Base-by-base conservation (phyloP, 2,113 vertebrate species). In the Chaetodon trifascialis region DNA sequence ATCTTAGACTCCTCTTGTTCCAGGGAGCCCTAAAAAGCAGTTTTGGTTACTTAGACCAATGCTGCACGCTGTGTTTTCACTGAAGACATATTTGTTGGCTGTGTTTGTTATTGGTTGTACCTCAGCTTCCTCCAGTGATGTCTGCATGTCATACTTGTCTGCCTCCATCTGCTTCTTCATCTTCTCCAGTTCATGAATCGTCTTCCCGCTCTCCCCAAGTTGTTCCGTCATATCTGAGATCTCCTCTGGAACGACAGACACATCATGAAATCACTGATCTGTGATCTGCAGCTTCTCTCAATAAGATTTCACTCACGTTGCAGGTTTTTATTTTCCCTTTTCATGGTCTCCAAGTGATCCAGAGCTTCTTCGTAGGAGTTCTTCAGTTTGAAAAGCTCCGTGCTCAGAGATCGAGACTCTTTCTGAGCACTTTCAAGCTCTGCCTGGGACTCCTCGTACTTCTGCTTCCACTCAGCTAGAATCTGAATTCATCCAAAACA, bases 121-220 rank as follows among this genome's bases (percentile, higher is more conserved):
- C 95, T 97, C 58, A 93, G 84, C 86, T 96, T 94, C 93, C 19
- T 94, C 93, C 84, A 94, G 81, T 0, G 90, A 81, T 0, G 81
- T 83, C 49, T 94, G 92, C 68, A 90, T 86, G 55, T 94, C 91
- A 1, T 34, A 77, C 42, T 87, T 94, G 67, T 94, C 91, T 0
- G 89, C 87, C 58, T 93, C 92, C 21, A 84, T 85, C 40, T 84
- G 86, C 85, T 94, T 94, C 88, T 88, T 94, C 72, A 88, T 89
- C 64, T 94, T 94, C 80, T 94, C 93, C 16, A 94, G 54, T 46
- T 94, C 93, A 0, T 92, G 90, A 25, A 91, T 82, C 7, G 46
- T 84, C 73, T 94, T 94, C 52, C 93, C 82, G 2, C 60, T 82
- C 58, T 92, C 92, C 5, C 86, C 93, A 0, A 94, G 78, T 52